Base-by-base conservation (phyloP, 2,888 invertebrate genomes). In the Globia sparganii region DNA sequence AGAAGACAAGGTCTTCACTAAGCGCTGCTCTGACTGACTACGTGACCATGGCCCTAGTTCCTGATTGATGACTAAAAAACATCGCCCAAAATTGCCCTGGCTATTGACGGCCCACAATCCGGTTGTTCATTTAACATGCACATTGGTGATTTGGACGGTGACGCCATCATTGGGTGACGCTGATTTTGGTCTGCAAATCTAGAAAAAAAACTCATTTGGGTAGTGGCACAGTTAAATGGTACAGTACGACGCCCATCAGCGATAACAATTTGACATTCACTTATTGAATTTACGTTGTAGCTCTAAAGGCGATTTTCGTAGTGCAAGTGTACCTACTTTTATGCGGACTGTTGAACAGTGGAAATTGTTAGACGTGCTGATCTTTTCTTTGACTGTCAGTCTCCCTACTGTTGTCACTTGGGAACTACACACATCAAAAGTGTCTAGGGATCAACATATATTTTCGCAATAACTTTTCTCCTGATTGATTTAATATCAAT, bases 81-180 rank as follows among this genome's bases (percentile, higher is more conserved):
- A 3, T 4, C 11, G 34, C 18, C 21, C 6, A n/a, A 73, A 72
- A 31, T 56, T 43, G 6, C 56, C 25, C 21, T 8, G 6, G 34
- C 25, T 72, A 31, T 2, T 72, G 40, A 9, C 15, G 0, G 4
- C 8, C 18, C 4, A 21, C 0, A 21, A 43, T 43, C 13, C 43
- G 21, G 21, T 43, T 4, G 28, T 31, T 46, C 1, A 8, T 25
- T 25, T 46, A 46, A 46, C 21, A 72, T 40, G 56, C 53, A 72
- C 31, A 53, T 74, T 58, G 40, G n/a, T 58, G n/a, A 73, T 73
- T 73, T 43, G n/a, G 31, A n/a, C 18, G 21, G 21, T 46, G 9
- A 6, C n/a, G 34, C 34, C 34, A 34, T 34, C 34, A 34, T 34
- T 34, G 34, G n/a, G 21, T 43, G 8, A 8, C 28, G 43, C 21